Conservation (phyloP, 2,797 vertebrate species). For the Falco rusticolus region DNA sequence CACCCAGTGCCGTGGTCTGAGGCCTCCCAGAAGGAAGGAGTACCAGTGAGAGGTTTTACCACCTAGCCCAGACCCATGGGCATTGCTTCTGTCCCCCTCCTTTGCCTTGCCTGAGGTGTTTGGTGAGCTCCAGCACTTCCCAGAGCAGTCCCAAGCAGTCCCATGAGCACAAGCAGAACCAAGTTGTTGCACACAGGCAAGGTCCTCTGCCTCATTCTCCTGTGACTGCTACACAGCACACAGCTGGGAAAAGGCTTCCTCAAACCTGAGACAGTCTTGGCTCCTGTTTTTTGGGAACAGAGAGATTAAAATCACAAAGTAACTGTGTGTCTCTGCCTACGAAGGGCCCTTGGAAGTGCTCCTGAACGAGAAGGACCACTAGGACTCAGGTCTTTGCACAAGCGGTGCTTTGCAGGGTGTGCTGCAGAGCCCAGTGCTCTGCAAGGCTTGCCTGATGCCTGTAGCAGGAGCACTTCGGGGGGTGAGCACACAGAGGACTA, state of each 20-base stretch:
- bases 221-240: neutral
- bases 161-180: neutral
- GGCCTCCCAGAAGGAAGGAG: neutral
- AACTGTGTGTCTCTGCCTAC: neutral
- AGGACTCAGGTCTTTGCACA: neutral
- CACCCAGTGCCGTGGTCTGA: neutral
- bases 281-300: neutral
- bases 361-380: neutral
- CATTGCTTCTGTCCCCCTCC: neutral
- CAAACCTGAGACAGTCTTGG: neutral
- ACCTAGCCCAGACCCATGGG: neutral
- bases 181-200: neutral
- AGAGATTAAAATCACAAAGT: neutral
- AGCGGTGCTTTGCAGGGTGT: fast-evolving
- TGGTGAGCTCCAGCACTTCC: neutral
- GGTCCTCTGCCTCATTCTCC: neutral
- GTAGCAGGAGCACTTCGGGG: neutral
- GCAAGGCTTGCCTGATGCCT: neutral
- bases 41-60: neutral
- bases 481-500: neutral
- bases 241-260: neutral
- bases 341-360: neutral
- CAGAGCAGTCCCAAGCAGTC: neutral
- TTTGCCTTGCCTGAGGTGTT: neutral
- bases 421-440: neutral